Conservation (phyloP, 2,888 invertebrate genomes). For the Cheilosia variabilis region DNA sequence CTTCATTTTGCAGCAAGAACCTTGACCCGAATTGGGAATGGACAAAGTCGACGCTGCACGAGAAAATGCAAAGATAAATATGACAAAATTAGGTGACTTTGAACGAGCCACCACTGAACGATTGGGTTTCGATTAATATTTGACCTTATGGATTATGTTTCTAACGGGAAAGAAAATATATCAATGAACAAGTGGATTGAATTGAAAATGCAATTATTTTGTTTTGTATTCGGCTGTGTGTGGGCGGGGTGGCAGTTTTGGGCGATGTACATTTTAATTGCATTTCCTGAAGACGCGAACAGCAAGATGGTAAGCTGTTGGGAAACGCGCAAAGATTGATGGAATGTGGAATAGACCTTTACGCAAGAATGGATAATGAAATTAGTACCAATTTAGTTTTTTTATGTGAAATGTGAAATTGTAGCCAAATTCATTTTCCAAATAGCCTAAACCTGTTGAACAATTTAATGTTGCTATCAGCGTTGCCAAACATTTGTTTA, state of each 20-base stretch:
- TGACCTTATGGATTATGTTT: slow-evolving; percentile 15
- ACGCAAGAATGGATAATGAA: too few relatives aligned
- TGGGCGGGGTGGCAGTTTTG: too few relatives aligned
- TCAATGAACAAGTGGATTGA: neutral
- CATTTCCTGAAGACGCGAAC: too few relatives aligned
- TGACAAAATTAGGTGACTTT: slow-evolving; percentile 4
- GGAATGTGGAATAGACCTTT: too few relatives aligned
- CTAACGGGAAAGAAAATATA: slow-evolving; percentile 14
- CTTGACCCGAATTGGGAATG: slow-evolving; percentile 38
- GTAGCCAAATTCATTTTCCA: too few relatives aligned
- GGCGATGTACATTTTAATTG: too few relatives aligned
- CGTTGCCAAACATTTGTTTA: too few relatives aligned
- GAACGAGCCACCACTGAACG: neutral
- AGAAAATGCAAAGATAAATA: neutral
- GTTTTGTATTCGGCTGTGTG: too few relatives aligned
- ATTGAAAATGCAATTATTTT: neutral
- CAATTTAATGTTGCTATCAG: too few relatives aligned
- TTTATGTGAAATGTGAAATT: neutral
- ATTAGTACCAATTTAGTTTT: neutral
- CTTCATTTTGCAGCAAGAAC: slow-evolving; percentile 21
- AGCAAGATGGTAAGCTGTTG: too few relatives aligned
- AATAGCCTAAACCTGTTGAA: too few relatives aligned
- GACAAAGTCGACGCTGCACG: neutral
- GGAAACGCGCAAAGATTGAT: too few relatives aligned
- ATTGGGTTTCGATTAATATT: slow-evolving; percentile 29